phyloP scores from a whole-genome alignment of 2,888 invertebrate species.

The Electrophaes corylata region DNA sequence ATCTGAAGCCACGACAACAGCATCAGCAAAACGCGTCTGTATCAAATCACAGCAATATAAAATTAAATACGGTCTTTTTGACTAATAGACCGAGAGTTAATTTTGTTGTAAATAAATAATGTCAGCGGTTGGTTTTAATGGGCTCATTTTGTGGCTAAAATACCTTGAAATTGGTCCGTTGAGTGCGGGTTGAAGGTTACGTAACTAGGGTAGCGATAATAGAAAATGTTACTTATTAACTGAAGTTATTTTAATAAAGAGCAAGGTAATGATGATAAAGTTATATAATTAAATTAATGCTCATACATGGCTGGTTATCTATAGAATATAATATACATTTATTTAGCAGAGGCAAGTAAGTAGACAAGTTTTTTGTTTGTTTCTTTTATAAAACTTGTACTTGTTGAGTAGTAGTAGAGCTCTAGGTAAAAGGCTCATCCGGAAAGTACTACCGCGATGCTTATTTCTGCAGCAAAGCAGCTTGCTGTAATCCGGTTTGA shows the following conservation, averaged over 20 bases:
- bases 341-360: too few relatives aligned
- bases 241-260: neutral
- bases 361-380: too few relatives aligned
- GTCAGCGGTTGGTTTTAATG: constrained; percentile 12
- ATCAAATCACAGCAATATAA: constrained; percentile 18
- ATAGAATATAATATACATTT: too few relatives aligned
- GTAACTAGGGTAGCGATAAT: constrained; percentile 3
- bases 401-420: too few relatives aligned
- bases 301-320: too few relatives aligned
- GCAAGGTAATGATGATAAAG: neutral
- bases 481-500: too few relatives aligned
- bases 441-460: too few relatives aligned
- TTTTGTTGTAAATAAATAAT: constrained; percentile 11
- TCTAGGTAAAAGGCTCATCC: too few relatives aligned
- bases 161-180: constrained; percentile 2
- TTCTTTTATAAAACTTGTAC: too few relatives aligned
- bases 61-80: constrained; percentile 23
- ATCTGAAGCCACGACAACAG: too few relatives aligned
- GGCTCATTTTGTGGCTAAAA: constrained; percentile 9
- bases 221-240: neutral
- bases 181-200: constrained; percentile 1
- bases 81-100: constrained; percentile 31
- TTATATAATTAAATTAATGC: neutral
- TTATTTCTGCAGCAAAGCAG: too few relatives aligned
- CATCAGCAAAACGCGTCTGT: neutral